A percentile compares a stretch with the other conserved stretches of the same genome.
Evolutionary conservation across 2,888 invertebrate genomes (phyloP).

Genomic region (Tortricodes alternella): DNA sequence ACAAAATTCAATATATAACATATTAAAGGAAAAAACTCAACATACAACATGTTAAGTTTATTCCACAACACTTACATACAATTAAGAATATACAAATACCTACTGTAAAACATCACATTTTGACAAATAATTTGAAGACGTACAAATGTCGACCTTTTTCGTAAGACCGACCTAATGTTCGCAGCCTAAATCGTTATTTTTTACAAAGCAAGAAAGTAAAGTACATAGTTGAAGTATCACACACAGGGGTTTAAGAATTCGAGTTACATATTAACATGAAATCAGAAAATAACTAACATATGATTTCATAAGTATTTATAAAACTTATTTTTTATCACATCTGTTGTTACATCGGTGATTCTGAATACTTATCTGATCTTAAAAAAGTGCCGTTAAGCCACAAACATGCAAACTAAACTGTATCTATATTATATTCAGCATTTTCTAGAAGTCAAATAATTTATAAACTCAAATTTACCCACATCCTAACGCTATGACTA

Average conservation of each 20-base stretch:
- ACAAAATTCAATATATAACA: slow-evolving; percentile 2
- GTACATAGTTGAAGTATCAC: too few relatives aligned
- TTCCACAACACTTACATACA: slow-evolving; percentile 1
- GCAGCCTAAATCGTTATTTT: neutral
- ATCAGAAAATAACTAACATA: too few relatives aligned
- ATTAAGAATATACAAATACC: neutral
- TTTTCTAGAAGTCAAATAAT: neutral
- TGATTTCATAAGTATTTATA: too few relatives aligned
- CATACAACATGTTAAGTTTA: neutral
- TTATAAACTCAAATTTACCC: neutral
- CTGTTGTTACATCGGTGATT: neutral
- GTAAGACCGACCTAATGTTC: neutral
- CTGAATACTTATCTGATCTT: neutral
- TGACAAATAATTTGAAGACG: neutral
- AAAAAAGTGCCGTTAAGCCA: slow-evolving; percentile 14
- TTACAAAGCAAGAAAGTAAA: neutral
- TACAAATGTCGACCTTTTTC: neutral
- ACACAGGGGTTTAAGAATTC: too few relatives aligned
- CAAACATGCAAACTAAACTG: slow-evolving; percentile 21
- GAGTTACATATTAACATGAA: too few relatives aligned
- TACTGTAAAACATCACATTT: slow-evolving; percentile 8
- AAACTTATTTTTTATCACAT: neutral
- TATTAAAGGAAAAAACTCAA: neutral
- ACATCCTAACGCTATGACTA: slow-evolving; percentile 34
- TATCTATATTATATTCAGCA: neutral